Base-by-base conservation (phyloP, 1,140 invertebrate genomes). In the Hirudo medicinalis region DNA sequence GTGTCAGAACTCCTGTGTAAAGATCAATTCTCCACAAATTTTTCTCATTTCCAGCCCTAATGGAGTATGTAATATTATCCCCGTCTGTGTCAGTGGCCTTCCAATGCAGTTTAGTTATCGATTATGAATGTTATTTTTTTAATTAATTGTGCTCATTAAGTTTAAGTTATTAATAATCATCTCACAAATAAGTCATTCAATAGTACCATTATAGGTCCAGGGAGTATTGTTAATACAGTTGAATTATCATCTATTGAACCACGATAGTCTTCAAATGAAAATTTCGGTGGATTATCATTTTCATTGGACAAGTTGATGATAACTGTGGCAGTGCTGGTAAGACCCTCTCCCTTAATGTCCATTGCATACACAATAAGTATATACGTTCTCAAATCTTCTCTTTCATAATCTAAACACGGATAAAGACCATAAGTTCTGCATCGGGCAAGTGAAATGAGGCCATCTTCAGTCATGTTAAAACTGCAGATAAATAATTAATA, bases 381-480 rank as follows among this genome's bases (percentile, higher is more conserved):
- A 13, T 25, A 25, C 11, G 11, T 63, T n/a, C 57, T 63, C 57
- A n/a, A 25, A 63, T 63, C 57, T 25, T 13, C 22, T 13, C 11
- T 22, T 63, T 63, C 57, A n/a, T 63, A 63, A 63, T 63, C 57
- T 63, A 63, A 63, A n/a, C 57, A 63, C 9, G 57, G 57, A 25
- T 5, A 63, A 1, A 2, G 2, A 13, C 57, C 57, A 11, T 22
- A 32, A 25, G 3, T 22, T 22, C 57, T 22, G 15, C 57, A 63
- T 13, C 29, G 22, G 8, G 22, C 29, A 13, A 63, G 4, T n/a
- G 29, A 15, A 11, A 63, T 63, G 11, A n/a, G 4, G 22, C 57
- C 57, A 32, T 63, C 29, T 4, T 63, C 19, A 15, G 11, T 20
- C 20, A 63, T 63, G 4, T 63, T 22, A 63, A 63, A 63, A 15